These are phyloP conservation scores for Sapayoa aenigma DNA, from an alignment of 2,113 vertebrate species.

Conservation along the genomic window DNA sequence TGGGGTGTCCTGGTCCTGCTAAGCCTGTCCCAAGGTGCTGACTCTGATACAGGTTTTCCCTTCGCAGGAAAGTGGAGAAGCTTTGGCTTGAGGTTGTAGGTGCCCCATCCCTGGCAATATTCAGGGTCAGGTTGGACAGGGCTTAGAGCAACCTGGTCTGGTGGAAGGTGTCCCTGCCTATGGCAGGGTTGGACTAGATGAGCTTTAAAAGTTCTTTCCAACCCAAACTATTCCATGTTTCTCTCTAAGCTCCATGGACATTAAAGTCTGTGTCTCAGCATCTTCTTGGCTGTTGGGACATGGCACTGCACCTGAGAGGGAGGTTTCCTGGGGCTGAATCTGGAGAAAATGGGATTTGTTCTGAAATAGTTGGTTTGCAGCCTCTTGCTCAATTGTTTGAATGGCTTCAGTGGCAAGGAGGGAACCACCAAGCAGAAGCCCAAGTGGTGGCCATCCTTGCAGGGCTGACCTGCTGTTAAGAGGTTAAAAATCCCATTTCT, in stretches of 20 bases:
- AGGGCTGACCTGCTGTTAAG: neutral
- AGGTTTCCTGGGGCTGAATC: neutral
- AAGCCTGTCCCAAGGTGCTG: neutral
- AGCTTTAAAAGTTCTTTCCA: neutral
- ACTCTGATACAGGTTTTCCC: rapidly evolving
- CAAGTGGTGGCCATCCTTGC: neutral
- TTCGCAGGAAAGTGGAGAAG: neutral
- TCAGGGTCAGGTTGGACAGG: neutral
- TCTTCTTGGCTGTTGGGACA: neutral
- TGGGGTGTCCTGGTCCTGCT: neutral
- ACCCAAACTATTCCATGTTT: neutral
- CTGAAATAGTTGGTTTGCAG: neutral
- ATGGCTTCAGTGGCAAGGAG: neutral
- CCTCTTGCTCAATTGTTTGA: neutral
- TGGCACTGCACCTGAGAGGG: neutral
- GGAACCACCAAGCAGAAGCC: neutral
- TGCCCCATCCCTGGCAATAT: neutral
- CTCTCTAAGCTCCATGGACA: neutral
- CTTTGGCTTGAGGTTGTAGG: neutral
- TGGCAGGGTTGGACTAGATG: neutral
- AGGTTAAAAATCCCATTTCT: neutral
- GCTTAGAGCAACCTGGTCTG: neutral
- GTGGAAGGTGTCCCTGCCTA: neutral
- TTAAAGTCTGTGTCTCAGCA: neutral
- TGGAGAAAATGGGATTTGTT: neutral